These are phyloP conservation scores for Strix uralensis DNA, from an alignment of 2,113 vertebrate genomes.

Conservation along the genomic window DNA sequence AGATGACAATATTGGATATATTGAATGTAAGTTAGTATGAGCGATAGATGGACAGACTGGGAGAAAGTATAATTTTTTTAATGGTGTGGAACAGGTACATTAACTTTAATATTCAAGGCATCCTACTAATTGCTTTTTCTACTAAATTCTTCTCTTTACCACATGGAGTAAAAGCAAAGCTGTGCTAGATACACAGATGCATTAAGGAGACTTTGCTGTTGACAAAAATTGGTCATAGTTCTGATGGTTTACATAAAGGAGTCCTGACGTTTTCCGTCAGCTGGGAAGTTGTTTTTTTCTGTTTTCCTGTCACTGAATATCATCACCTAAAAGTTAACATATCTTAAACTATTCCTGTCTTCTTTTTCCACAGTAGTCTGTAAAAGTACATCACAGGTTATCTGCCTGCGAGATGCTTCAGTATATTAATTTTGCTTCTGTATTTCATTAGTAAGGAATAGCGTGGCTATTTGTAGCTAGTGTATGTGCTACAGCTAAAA, in stretches of 20 bases:
- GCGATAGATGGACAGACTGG: neutral
- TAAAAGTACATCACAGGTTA: neutral
- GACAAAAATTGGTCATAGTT: neutral
- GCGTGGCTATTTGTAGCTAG: neutral
- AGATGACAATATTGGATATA: neutral
- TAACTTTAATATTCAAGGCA: neutral
- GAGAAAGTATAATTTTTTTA: neutral
- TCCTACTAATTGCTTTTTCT: neutral
- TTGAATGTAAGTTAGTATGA: neutral
- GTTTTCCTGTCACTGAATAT: neutral
- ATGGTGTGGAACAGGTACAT: neutral
- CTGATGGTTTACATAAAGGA: neutral
- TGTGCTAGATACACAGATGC: neutral
- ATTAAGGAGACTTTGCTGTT: neutral
- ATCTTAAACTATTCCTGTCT: neutral
- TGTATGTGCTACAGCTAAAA: neutral
- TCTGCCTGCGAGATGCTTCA: neutral
- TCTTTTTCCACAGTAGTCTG: neutral
- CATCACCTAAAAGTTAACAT: neutral
- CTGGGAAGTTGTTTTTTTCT: neutral
- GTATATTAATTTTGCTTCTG: neutral
- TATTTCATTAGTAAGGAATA: neutral
- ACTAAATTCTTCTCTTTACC: neutral
- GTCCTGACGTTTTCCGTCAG: neutral
- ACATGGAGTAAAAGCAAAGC: neutral